These are phyloP conservation scores for Caranx melampygus DNA, from an alignment of 2,113 vertebrate species.

Conservation along the genomic window DNA sequence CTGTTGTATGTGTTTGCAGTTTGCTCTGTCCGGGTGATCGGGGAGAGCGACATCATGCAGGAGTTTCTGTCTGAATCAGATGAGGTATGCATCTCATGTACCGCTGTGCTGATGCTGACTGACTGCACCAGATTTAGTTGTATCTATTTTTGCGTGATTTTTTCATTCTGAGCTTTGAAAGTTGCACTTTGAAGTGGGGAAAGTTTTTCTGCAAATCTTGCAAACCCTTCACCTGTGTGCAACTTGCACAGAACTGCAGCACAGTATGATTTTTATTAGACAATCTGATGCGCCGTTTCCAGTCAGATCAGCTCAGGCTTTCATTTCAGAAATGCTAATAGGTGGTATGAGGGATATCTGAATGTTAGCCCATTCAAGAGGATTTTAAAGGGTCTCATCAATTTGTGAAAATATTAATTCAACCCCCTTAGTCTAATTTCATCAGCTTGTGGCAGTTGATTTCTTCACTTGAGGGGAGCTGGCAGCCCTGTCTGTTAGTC, in stretches of 20 bases:
- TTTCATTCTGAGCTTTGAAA: background rate
- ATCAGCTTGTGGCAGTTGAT: background rate
- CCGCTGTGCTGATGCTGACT: background rate
- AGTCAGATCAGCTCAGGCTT: background rate
- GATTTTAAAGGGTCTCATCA: background rate
- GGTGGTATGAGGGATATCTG: background rate
- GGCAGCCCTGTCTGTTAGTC: no score
- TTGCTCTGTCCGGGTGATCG: constrained; percentile 95
- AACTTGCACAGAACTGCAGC: background rate
- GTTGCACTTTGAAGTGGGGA: background rate
- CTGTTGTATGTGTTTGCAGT: constrained; percentile 77
- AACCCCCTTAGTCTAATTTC: constrained; percentile 1
- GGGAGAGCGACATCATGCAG: constrained; percentile 98
- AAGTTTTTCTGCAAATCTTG: background rate
- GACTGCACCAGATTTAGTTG: background rate
- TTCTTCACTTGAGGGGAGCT: constrained; percentile 3
- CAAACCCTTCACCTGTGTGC: background rate
- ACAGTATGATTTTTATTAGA: background rate
- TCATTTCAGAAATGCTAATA: background rate
- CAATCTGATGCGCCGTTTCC: no score
- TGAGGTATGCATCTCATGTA: constrained; percentile 85
- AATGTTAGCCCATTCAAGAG: background rate
- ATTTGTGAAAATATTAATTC: constrained; percentile 1
- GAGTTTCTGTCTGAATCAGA: constrained; percentile 98
- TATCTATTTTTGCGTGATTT: background rate